phyloP scores from a whole-genome alignment of 2,888 invertebrate genomes.

The Resseliella maxima region DNA sequence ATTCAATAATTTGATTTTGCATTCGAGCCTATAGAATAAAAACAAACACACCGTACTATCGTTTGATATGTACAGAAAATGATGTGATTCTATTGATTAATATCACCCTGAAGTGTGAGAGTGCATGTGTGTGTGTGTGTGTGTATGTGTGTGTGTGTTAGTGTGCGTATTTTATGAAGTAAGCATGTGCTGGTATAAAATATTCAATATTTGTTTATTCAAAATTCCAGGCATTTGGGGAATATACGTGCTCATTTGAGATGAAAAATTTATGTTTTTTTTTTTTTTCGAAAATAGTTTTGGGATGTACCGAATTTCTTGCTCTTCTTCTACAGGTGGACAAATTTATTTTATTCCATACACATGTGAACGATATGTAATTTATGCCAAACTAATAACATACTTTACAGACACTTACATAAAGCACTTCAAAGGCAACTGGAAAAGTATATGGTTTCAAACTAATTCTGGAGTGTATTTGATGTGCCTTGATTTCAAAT shows the following conservation, averaged over 20 bases:
- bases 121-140: background rate
- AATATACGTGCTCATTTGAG: background rate
- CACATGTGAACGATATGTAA: background rate
- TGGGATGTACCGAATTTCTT: background rate
- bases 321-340: no score
- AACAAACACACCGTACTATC: background rate
- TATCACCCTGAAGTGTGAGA: background rate
- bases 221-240: background rate
- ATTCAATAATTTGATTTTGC: slow-evolving; percentile 40
- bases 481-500: background rate
- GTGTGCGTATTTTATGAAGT: background rate
- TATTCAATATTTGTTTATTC: slow-evolving; percentile 18
- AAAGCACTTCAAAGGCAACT: background rate
- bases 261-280: slow-evolving; percentile 4
- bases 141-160: background rate
- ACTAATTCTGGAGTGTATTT: background rate
- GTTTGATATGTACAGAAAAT: background rate
- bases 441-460: background rate
- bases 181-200: background rate
- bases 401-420: background rate
- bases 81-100: slow-evolving; percentile 22
- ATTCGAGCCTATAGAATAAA: background rate
- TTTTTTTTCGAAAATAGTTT: slow-evolving; percentile 25
- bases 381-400: background rate
- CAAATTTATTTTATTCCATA: no score